A percentile compares a stretch with the other conserved stretches of the same genome.
These are phyloP conservation scores for Spilogale gracilis DNA, from an alignment of 2,113 vertebrate species.

Conservation along the genomic window DNA sequence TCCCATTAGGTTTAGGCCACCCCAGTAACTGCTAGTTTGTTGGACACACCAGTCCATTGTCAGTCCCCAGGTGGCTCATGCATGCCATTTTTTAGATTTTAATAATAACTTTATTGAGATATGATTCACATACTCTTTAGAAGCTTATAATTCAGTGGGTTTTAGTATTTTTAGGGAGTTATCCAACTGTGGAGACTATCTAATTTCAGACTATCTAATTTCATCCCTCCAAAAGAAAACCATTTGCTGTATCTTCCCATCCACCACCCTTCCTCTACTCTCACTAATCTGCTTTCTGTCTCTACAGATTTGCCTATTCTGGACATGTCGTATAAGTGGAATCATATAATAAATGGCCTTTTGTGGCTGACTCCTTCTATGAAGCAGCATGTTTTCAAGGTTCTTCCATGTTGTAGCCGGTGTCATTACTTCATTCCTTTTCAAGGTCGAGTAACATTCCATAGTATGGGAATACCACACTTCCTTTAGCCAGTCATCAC, in stretches of 20 bases:
- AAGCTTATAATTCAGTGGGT: background rate
- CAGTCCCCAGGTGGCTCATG: background rate
- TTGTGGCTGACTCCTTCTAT: background rate
- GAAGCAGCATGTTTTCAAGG: background rate
- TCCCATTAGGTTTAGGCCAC: background rate
- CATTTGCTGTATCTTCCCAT: background rate
- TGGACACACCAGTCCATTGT: background rate
- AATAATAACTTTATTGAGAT: background rate
- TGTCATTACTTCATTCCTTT: background rate
- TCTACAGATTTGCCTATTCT: background rate
- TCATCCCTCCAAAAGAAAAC: background rate
- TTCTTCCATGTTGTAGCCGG: background rate
- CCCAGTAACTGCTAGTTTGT: background rate
- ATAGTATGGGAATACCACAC: too few relatives aligned
- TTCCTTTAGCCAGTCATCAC: background rate
- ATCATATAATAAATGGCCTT: background rate
- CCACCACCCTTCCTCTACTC: too few relatives aligned
- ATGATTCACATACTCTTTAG: background rate
- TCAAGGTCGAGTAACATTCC: background rate
- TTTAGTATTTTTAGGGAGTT: background rate
- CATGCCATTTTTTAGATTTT: background rate
- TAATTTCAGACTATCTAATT: background rate
- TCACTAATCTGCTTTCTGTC: background rate
- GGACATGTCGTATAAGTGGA: background rate
- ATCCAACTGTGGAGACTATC: background rate